A percentile compares a stretch with the other conserved stretches of the same genome.
These are phyloP conservation scores for Calidris pygmaea DNA, from an alignment of 2,113 vertebrate genomes.

Conservation along the genomic window DNA sequence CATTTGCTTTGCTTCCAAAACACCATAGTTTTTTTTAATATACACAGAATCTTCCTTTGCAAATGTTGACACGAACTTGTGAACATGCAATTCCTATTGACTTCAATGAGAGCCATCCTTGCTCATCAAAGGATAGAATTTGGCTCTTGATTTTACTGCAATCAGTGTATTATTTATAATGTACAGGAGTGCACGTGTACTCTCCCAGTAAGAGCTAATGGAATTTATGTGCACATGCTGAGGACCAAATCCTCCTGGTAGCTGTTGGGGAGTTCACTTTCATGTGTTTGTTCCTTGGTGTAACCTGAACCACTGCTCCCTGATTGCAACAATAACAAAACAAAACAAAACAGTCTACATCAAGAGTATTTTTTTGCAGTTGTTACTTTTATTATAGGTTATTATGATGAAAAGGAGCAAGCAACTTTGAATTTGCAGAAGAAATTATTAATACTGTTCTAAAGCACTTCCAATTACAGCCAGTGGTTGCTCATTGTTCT, in stretches of 20 bases:
- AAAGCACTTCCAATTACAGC: not conserved
- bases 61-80: not conserved
- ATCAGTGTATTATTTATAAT: constrained; percentile 41
- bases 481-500: rapidly evolving
- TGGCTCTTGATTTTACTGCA: constrained; percentile 58
- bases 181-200: not conserved
- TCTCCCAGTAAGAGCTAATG: constrained; percentile 30
- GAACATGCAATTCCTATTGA: not conserved
- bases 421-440: not conserved
- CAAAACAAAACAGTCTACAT: not conserved
- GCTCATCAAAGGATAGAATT: constrained; percentile 20
- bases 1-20: constrained; percentile 12
- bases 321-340: not conserved
- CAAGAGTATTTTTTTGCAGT: not conserved
- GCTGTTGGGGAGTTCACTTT: constrained; percentile 29
- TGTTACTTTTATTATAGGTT: not conserved
- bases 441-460: not conserved
- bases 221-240: constrained; percentile 40
- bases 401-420: not conserved
- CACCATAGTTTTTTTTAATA: not conserved
- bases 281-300: not conserved
- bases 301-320: not conserved
- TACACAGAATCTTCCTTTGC: not conserved
- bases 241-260: constrained; percentile 17
- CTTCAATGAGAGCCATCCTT: not conserved